These are phyloP conservation scores for Calameuta pallipes DNA, from an alignment of 2,888 invertebrate species.

Conservation along the genomic window DNA sequence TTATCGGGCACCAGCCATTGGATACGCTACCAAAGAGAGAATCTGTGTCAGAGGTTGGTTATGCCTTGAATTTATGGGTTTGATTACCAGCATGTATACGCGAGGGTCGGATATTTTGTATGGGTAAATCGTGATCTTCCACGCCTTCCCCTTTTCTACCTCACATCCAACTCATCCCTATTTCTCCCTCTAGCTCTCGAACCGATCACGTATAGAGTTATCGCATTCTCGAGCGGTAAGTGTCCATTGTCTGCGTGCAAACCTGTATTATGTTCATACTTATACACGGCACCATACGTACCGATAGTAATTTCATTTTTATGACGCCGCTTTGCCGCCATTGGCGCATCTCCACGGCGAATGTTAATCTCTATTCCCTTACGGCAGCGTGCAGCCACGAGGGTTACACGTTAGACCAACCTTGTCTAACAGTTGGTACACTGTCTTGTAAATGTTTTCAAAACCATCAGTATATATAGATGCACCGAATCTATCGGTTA, in stretches of 20 bases:
- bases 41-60: conserved; percentile 54
- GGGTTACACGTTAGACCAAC: not conserved
- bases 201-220: conserved; percentile 50
- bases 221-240: conserved; percentile 49
- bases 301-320: conserved; percentile 3
- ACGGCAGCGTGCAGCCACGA: not conserved
- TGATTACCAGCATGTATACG: conserved; percentile 51
- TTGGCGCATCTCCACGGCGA: not conserved
- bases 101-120: conserved; percentile 48
- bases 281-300: not conserved
- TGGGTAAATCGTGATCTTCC: conserved; percentile 59
- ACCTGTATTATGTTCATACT: conserved; percentile 32
- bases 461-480: not conserved
- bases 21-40: conserved; percentile 27
- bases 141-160: conserved; percentile 46
- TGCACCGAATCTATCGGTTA: not conserved
- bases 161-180: conserved; percentile 20
- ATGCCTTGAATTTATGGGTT: conserved; percentile 55
- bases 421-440: not conserved
- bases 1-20: not conserved
- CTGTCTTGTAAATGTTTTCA: not conserved
- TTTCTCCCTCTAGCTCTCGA: conserved; percentile 10
- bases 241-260: conserved; percentile 51
- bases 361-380: not conserved
- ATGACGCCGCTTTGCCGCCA: not conserved